Conservation (phyloP, 2,797 vertebrate species). For the Paratrypauchen microcephalus region DNA sequence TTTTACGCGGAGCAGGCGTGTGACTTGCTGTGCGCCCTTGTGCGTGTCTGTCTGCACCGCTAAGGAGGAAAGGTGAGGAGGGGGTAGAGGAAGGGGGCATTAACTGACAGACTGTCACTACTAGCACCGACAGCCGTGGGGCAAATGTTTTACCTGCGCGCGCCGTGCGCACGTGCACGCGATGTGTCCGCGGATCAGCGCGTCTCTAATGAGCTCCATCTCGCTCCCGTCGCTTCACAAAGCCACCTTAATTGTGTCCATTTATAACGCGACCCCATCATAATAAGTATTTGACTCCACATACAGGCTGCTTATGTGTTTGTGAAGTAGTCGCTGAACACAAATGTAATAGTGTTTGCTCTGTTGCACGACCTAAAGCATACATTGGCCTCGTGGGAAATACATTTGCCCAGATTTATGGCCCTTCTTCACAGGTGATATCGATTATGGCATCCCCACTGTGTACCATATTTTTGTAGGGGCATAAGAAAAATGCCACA, state of each 20-base stretch:
- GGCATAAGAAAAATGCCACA: conserved; percentile 49
- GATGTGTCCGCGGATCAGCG: conserved; percentile 50
- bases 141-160: conserved; percentile 60
- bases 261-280: conserved; percentile 59
- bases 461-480: conserved; percentile 51
- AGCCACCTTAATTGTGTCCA: conserved; percentile 63
- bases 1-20: conserved; percentile 58
- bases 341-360: conserved; percentile 40
- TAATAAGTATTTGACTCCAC: conserved; percentile 58
- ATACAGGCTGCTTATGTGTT: conserved; percentile 24
- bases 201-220: conserved; percentile 65
- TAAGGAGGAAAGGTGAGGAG: conserved; percentile 24
- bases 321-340: conserved; percentile 20
- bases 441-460: conserved; percentile 58
- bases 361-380: conserved; percentile 42
- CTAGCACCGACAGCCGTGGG: conserved; percentile 46
- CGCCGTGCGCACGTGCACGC: conserved; percentile 38
- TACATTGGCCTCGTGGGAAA: conserved; percentile 56
- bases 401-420: conserved; percentile 67
- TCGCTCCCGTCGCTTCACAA: conserved; percentile 56
- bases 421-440: conserved; percentile 54
- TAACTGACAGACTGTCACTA: conserved; percentile 50
- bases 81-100: conserved; percentile 24
- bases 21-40: conserved; percentile 42
- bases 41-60: conserved; percentile 39